Evolutionary conservation across 2,888 invertebrate genomes (phyloP), one percentile per base, ranked within the genome.

Genomic region (Seira musarum): DNA sequence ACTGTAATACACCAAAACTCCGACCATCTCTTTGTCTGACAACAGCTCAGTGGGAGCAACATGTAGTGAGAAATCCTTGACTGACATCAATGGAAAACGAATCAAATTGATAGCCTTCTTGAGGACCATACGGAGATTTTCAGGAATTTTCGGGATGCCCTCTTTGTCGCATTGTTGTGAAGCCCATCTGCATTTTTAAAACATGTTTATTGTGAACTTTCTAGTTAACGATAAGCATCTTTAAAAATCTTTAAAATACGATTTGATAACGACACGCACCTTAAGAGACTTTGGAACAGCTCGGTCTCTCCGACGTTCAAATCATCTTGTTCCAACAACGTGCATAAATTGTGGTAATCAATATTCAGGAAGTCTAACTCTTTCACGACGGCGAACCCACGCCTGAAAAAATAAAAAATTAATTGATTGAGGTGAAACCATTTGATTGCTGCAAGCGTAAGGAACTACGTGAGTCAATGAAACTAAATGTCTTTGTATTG

Each of bases 291-390:
- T 63, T 82, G 82, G 73, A 81, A 84, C 22, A 84, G 61, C 69
- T 84, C 84, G 0, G 82, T 82, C 49, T 84, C 84, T 3, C 84
- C 84, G n/a, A 82, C 84, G 61, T 84, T 84, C 49, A 84, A 65
- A 30, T 84, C 82, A 63, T 84, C 82, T 22, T 84, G 84, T 25
- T 84, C 84, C 53, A 84, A 19, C 1, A 84, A 40, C 3, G 60
- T 80, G 35, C 81, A 81, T 13, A 84, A 57, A 66, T 82, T 84
- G 35, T 71, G 30, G 49, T 81, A 82, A n/a, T 67, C 72, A 24
- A 84, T 78, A n/a, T 84, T 81, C 64, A 82, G 17, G 49, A 84
- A 84, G 60, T 84, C 84, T 64, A 70, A 60, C 61, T 84, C 84
- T 65, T 82, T 82, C 2, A 82, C 84, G 0, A 84, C 82, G n/a